Evolutionary conservation across 2,113 vertebrate species (phyloP).

Genomic region (Peromyscus californicus): DNA sequence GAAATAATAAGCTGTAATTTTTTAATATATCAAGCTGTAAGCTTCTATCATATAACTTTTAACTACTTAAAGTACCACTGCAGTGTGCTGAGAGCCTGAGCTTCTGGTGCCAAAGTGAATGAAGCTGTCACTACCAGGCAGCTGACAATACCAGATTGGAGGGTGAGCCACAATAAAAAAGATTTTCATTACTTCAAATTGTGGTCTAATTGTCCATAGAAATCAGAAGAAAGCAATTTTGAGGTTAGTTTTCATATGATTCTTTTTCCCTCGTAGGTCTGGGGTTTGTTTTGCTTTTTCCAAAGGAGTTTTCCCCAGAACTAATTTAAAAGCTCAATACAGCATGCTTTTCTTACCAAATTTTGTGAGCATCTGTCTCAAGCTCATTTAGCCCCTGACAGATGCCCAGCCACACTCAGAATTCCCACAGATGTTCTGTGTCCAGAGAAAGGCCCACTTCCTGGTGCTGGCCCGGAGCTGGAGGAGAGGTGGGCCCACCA

Average conservation of each 20-base stretch:
- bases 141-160: conserved; percentile 54
- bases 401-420: conserved; percentile 66
- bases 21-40: conserved; percentile 31
- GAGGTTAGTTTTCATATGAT: conserved; percentile 79
- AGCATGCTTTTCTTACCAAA: conserved; percentile 71
- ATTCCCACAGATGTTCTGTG: conserved; percentile 66
- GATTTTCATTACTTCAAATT: conserved; percentile 57
- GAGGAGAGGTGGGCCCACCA: conserved; percentile 60
- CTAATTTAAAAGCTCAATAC: conserved; percentile 73
- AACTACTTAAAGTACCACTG: conserved; percentile 43
- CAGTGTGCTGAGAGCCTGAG: neutral
- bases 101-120: conserved; percentile 28
- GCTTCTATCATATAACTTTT: conserved; percentile 4
- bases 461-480: conserved; percentile 33
- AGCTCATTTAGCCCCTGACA: conserved; percentile 77
- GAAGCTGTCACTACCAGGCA: conserved; percentile 55
- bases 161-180: conserved; percentile 28
- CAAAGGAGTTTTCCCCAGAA: conserved; percentile 77
- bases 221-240: conserved; percentile 78
- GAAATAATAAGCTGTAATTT: neutral
- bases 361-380: conserved; percentile 76
- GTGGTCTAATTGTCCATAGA: conserved; percentile 69
- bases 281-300: conserved; percentile 77
- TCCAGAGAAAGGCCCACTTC: conserved; percentile 76
- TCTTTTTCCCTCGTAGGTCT: conserved; percentile 47